Percentiles rank a stretch among this genome's conserved stretches.
Conservation (phyloP, 1,140 invertebrate species). For the Ips typographus region DNA sequence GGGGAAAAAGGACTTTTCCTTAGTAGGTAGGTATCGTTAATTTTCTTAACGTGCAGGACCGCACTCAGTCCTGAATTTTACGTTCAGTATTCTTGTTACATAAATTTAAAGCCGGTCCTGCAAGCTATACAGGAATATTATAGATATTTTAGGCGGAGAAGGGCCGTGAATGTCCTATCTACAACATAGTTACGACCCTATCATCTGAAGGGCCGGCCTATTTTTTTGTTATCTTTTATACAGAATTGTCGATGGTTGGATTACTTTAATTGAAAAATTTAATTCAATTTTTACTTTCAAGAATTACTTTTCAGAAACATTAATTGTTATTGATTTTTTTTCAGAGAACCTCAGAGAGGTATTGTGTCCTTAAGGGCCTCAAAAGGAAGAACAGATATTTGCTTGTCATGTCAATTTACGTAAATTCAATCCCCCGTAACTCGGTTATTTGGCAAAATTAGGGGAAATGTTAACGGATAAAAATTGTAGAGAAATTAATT, state of each 20-base stretch:
- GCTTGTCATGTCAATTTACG: too few species aligned
- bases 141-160: constrained; percentile 16
- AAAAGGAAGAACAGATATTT: too few species aligned
- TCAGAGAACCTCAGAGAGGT: too few species aligned
- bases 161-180: constrained; percentile 22
- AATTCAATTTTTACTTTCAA: not conserved
- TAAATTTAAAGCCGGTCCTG: constrained; percentile 11
- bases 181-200: constrained; percentile 32
- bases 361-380: too few species aligned
- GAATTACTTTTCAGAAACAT: not conserved
- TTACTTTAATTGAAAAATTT: too few species aligned
- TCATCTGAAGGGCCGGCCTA: constrained; percentile 28
- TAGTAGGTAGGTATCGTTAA: constrained; percentile 30
- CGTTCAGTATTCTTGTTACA: not conserved
- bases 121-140: constrained; percentile 13
- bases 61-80: constrained; percentile 4
- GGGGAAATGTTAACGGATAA: too few species aligned
- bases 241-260: too few species aligned
- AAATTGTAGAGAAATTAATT: too few species aligned
- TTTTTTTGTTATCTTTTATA: constrained; percentile 20
- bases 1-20: constrained; percentile 23
- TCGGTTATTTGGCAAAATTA: too few species aligned
- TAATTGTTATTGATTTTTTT: too few species aligned
- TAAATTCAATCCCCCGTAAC: too few species aligned
- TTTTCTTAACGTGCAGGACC: constrained; percentile 31